These are phyloP conservation scores for Lucinisca nassula DNA, from an alignment of 2,888 invertebrate genomes.

Conservation along the genomic window DNA sequence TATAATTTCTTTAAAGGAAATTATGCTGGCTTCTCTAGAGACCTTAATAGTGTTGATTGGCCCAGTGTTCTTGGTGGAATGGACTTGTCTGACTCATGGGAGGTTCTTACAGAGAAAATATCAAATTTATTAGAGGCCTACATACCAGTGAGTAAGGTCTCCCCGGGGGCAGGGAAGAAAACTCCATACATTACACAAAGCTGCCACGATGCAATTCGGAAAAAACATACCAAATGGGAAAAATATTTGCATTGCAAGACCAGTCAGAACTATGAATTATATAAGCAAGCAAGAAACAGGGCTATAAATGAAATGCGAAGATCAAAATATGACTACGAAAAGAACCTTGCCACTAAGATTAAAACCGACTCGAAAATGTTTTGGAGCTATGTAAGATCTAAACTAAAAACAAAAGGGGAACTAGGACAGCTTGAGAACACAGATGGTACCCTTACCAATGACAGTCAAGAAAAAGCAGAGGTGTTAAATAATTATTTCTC, in stretches of 20 bases:
- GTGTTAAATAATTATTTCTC: slow-evolving; percentile 17
- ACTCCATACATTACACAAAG: not conserved
- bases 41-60: not conserved
- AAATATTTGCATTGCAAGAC: not conserved
- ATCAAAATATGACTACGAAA: slow-evolving; percentile 14
- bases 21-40: not conserved
- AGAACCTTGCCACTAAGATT: slow-evolving; percentile 12
- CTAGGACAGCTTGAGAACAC: slow-evolving; percentile 17
- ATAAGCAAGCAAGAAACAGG: slow-evolving; percentile 31
- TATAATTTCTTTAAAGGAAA: slow-evolving; percentile 26
- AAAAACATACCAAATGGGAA: slow-evolving; percentile 20
- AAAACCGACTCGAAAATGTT: slow-evolving; percentile 42
- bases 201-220: not conserved
- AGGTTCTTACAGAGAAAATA: not conserved
- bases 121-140: not conserved
- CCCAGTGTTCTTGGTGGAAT: not conserved
- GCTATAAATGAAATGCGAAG: not conserved
- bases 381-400: slow-evolving; percentile 39
- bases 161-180: not conserved
- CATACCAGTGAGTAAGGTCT: slow-evolving; percentile 3
- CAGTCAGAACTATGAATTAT: slow-evolving; percentile 5
- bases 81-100: not conserved
- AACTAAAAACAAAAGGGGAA: slow-evolving; percentile 18
- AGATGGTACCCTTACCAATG: slow-evolving; percentile 4
- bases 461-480: slow-evolving; percentile 23